Evolutionary conservation across 2,113 vertebrate species (phyloP).

Genomic region (Centropristis striata): DNA sequence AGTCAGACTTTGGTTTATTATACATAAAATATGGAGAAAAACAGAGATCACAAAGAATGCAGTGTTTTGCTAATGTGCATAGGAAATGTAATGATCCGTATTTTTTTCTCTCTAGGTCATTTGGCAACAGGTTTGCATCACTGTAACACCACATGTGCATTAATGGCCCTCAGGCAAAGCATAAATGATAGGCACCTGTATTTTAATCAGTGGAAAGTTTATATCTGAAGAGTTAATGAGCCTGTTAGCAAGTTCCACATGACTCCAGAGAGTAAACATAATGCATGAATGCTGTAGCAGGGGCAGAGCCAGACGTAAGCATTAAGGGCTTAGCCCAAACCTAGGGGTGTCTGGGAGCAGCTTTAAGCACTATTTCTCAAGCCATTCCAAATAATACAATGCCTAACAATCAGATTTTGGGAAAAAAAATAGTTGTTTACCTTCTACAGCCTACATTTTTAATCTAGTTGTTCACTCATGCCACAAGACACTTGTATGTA

Average conservation of each 20-base stretch:
- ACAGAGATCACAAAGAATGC: not conserved
- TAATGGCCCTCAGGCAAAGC: not conserved
- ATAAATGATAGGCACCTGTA: not conserved
- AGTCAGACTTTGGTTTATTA: not conserved
- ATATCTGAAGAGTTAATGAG: conserved; percentile 35
- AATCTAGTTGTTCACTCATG: no score
- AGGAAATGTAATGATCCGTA: not conserved
- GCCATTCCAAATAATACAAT: no score
- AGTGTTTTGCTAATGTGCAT: not conserved
- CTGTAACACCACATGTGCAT: not conserved
- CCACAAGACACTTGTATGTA: no score
- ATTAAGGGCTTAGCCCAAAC: no score
- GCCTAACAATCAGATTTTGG: no score
- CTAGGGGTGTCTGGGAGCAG: no score
- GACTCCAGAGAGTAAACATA: no score
- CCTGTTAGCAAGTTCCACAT: conserved; percentile 18
- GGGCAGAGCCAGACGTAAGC: no score
- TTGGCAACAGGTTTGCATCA: not conserved
- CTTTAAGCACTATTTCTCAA: no score
- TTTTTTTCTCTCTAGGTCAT: not conserved
- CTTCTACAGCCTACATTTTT: no score
- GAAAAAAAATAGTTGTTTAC: no score
- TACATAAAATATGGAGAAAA: not conserved
- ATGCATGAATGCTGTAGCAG: no score
- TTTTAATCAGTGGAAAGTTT: not conserved